phyloP scores from a whole-genome alignment of 2,797 vertebrate species.

The Oreochromis mossambicus region DNA sequence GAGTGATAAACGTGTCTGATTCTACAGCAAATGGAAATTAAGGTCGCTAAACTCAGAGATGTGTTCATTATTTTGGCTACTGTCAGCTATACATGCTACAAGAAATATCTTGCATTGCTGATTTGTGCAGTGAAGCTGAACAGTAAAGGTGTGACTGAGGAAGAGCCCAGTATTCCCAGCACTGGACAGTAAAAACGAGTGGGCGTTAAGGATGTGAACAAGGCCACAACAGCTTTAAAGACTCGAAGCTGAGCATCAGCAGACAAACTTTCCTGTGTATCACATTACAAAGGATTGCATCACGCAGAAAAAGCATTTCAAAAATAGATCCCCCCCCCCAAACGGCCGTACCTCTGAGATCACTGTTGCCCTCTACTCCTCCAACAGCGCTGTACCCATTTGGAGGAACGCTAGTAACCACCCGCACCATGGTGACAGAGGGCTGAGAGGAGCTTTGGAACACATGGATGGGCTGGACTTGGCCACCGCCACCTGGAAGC shows the following conservation, averaged over 20 bases:
- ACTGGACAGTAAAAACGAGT: neutral
- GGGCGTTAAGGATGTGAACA: neutral
- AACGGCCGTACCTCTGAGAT: conserved; percentile 70
- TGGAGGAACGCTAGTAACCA: conserved; percentile 83
- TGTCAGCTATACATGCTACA: neutral
- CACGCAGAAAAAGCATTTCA: neutral
- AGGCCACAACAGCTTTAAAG: neutral
- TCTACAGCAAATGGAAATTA: neutral
- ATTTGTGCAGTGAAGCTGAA: neutral
- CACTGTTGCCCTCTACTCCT: conserved; percentile 71
- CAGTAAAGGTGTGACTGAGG: neutral
- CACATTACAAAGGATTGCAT: neutral
- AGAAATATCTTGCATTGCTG: neutral
- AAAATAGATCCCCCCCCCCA: neutral
- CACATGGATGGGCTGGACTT: conserved; percentile 87
- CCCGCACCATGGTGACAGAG: conserved; percentile 92
- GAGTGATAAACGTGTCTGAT: neutral
- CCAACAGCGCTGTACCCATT: conserved; percentile 89
- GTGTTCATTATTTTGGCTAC: neutral
- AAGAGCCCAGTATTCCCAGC: neutral
- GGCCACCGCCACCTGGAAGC: conserved; percentile 83
- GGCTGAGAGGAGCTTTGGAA: conserved; percentile 83
- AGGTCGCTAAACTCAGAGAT: accelerated
- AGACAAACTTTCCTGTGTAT: neutral
- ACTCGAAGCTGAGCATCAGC: neutral